Evolutionary conservation across 2,113 vertebrate genomes (phyloP), one percentile per base, ranked within the genome.

Genomic region (Anhinga anhinga): DNA sequence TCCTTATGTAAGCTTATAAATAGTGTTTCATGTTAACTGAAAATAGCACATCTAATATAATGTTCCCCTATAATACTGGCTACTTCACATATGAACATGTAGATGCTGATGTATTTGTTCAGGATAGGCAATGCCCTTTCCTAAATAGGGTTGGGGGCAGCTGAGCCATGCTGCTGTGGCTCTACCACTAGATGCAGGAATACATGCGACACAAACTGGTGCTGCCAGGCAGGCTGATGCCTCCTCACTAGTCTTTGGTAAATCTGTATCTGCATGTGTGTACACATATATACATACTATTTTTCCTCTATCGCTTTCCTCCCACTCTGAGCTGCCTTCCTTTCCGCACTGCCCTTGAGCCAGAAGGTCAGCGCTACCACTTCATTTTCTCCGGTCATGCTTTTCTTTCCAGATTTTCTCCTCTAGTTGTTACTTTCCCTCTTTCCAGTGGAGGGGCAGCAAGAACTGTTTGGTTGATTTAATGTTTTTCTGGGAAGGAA

Each of bases 41-140:
- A 63, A 78, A 76, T 23, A 79, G 66, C 44, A 8, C 20, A 2
- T 38, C 20, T 21, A 71, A 26, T 50, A 22, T 21, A 8, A 1
- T 9, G 18, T 42, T 85, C 53, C 44, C 38, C 47, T 56, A 0
- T 1, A 27, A n/a, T 12, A 4, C 20, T 9, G 32, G 2, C 22
- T 56, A 21, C 25, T 45, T 78, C 27, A 9, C 30, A 1, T 6
- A 29, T 0, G 11, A 70, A 63, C 18, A 2, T 2, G 26, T 10
- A 59, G 79, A 21, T 5, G 15, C 17, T 0, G 0, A n/a, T 0
- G 3, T 17, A 1, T 52, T 82, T 90, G 20, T 18, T 78, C 25
- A 34, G 40, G 50, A 21, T 5, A 47, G 53, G 66, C 0, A 0
- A 44, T 90, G 56, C 10, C 58, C 59, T 73, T 73, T 58, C 55